Percentiles rank a stretch among this genome's conserved stretches.
Evolutionary conservation across 2,888 invertebrate species (phyloP).

Genomic region (Silvanus unidentatus): DNA sequence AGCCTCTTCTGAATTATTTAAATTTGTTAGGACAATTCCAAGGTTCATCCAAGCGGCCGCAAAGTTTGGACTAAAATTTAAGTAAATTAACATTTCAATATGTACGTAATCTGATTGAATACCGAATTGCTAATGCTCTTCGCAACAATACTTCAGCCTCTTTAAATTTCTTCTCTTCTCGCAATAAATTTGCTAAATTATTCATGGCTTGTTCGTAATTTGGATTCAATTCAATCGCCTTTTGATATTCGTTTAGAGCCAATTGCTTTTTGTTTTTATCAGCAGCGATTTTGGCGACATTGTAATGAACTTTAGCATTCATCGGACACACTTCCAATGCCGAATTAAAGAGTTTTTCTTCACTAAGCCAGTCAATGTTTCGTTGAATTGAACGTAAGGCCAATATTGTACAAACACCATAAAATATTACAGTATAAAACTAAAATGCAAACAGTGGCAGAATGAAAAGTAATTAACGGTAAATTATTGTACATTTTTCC

Average conservation of each 20-base stretch:
- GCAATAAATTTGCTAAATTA: slow-evolving; percentile 81
- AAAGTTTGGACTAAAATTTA: slow-evolving; percentile 74
- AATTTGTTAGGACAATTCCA: slow-evolving; percentile 80
- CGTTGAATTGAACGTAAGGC: slow-evolving; percentile 53
- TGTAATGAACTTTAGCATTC: slow-evolving; percentile 92
- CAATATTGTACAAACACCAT: slow-evolving; percentile 35
- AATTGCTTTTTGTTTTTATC: slow-evolving; percentile 61
- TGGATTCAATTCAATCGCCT: slow-evolving; percentile 57
- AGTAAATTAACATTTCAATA: too few relatives aligned
- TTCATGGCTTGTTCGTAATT: slow-evolving; percentile 90
- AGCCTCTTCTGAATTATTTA: slow-evolving; percentile 65
- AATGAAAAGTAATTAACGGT: slow-evolving; percentile 2
- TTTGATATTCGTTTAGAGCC: slow-evolving; percentile 73
- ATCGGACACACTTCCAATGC: slow-evolving; percentile 84
- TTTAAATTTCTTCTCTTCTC: slow-evolving; percentile 59
- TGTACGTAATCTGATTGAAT: too few relatives aligned
- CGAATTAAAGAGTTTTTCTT: slow-evolving; percentile 70
- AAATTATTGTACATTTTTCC: slow-evolving; percentile 28
- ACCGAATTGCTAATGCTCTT: slow-evolving; percentile 69
- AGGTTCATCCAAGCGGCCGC: slow-evolving; percentile 98
- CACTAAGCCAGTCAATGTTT: slow-evolving; percentile 74
- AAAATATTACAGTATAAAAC: slow-evolving; percentile 33
- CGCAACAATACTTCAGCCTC: slow-evolving; percentile 70
- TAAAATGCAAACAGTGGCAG: slow-evolving; percentile 36
- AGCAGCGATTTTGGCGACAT: slow-evolving; percentile 82